phyloP scores from a whole-genome alignment of 2,888 invertebrate genomes.

The Folsomia candida region DNA sequence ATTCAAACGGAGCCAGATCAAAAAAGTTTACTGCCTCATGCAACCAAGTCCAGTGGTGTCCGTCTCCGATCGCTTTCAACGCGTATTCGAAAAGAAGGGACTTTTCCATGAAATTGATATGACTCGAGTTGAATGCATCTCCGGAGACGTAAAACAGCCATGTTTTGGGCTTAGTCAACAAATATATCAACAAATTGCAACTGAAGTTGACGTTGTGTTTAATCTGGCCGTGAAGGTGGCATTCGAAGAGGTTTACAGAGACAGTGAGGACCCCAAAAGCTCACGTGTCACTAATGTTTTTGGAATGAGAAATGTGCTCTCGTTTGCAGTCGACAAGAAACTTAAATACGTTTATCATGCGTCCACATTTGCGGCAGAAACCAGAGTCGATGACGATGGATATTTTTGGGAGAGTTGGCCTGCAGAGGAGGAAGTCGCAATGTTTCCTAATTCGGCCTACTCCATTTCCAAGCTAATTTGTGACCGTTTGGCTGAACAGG shows the following conservation, averaged over 20 bases:
- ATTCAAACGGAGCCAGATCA: not conserved
- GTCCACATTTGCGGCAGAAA: constrained; percentile 22
- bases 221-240: not conserved
- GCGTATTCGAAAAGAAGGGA: not conserved
- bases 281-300: not conserved
- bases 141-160: not conserved
- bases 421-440: not conserved
- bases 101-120: not conserved
- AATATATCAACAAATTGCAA: not conserved
- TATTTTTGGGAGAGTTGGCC: constrained; percentile 18
- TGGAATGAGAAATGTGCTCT: not conserved
- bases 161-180: not conserved
- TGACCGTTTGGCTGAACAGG: too few relatives aligned
- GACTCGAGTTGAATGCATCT: not conserved
- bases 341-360: too few relatives aligned
- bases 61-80: constrained; percentile 1
- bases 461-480: too few relatives aligned
- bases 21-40: constrained; percentile 24
- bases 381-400: constrained; percentile 20
- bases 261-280: not conserved
- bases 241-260: not conserved
- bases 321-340: not conserved
- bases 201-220: not conserved
- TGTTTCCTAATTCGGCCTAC: constrained; percentile 5
- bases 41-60: not conserved